phyloP scores from a whole-genome alignment of 2,888 invertebrate species.

The Lordiphosa fenestrarum region DNA sequence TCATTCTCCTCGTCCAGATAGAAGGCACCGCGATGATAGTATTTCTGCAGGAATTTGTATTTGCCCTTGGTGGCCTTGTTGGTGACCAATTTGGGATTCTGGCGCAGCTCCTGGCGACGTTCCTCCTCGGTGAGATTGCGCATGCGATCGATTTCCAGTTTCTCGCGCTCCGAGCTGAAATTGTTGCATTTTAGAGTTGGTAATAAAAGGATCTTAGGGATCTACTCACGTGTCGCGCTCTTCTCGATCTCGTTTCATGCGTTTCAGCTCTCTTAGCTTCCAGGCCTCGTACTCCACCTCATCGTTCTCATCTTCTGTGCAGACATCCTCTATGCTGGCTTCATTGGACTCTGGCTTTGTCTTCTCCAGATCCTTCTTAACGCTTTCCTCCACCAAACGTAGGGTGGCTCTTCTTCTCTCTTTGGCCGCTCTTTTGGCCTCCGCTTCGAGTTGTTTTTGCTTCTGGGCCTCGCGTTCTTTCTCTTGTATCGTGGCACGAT shows the following conservation, averaged over 20 bases:
- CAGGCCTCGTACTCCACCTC: slow-evolving; percentile 98
- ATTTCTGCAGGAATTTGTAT: slow-evolving; percentile 99
- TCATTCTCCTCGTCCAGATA: slow-evolving; percentile 96
- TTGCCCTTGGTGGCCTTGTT: slow-evolving; percentile 98
- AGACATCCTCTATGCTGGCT: slow-evolving; percentile 90
- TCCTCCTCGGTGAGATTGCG: slow-evolving; percentile 98
- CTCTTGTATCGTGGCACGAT: slow-evolving; percentile 97
- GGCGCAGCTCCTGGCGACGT: slow-evolving; percentile 90
- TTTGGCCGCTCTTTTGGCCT: slow-evolving; percentile 91
- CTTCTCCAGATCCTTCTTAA: slow-evolving; percentile 89
- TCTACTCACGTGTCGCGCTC: slow-evolving; percentile 92
- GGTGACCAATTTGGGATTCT: slow-evolving; percentile 95
- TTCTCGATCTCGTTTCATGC: slow-evolving; percentile 97
- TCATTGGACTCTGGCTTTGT: slow-evolving; percentile 86
- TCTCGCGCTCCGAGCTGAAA: slow-evolving; percentile 91
- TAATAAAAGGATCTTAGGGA: too few species aligned
- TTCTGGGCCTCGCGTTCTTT: slow-evolving; percentile 93
- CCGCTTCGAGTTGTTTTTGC: slow-evolving; percentile 91
- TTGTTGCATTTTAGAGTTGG: not conserved
- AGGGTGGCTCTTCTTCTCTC: slow-evolving; percentile 93
- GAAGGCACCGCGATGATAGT: slow-evolving; percentile 99
- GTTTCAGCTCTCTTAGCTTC: slow-evolving; percentile 97
- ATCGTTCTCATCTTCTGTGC: slow-evolving; percentile 97
- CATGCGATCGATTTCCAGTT: slow-evolving; percentile 92
- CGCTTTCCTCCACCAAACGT: slow-evolving; percentile 93